These are phyloP conservation scores for Bicyclus anynana DNA, from an alignment of 1,140 invertebrate genomes.

Conservation along the genomic window DNA sequence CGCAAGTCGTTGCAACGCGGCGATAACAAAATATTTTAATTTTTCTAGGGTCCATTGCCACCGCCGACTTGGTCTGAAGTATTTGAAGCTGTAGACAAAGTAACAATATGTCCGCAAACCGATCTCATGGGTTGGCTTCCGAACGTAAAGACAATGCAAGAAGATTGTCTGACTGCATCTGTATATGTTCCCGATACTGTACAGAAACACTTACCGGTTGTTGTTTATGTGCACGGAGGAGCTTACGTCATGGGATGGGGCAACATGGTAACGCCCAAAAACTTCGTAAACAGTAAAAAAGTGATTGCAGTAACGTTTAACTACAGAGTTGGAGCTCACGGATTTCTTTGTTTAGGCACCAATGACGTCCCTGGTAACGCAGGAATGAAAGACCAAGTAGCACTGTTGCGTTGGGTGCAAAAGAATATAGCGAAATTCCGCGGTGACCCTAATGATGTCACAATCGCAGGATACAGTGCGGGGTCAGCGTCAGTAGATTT, in stretches of 20 bases:
- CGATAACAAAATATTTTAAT: too few relatives aligned
- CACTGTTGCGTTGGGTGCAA: conserved; percentile 43
- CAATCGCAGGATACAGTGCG: conserved; percentile 42
- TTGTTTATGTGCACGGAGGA: conserved; percentile 38
- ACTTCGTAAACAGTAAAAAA: conserved; percentile 20
- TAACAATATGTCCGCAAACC: conserved; percentile 43
- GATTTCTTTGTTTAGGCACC: conserved; percentile 38
- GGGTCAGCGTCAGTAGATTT: conserved; percentile 39
- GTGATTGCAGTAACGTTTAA: conserved; percentile 29
- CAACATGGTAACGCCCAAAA: conserved; percentile 16
- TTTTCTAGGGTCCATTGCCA: conserved; percentile 40
- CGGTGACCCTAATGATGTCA: conserved; percentile 46
- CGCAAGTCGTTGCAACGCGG: too few relatives aligned
- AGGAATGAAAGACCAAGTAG: conserved; percentile 50
- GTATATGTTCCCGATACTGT: conserved; percentile 46
- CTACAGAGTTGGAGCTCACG: conserved; percentile 28
- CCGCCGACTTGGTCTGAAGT: conserved; percentile 30
- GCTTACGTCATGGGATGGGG: conserved; percentile 24
- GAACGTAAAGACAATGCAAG: conserved; percentile 20
- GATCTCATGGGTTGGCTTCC: background rate
- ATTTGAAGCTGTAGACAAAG: conserved; percentile 39
- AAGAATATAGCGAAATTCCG: conserved; percentile 47
- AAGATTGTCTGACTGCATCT: conserved; percentile 54
- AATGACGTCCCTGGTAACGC: conserved; percentile 43
- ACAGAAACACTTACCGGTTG: conserved; percentile 43